A percentile compares a stretch with the other conserved stretches of the same genome.
Evolutionary conservation across 2,113 vertebrate species (phyloP).

Genomic region (Alethe diademata): DNA sequence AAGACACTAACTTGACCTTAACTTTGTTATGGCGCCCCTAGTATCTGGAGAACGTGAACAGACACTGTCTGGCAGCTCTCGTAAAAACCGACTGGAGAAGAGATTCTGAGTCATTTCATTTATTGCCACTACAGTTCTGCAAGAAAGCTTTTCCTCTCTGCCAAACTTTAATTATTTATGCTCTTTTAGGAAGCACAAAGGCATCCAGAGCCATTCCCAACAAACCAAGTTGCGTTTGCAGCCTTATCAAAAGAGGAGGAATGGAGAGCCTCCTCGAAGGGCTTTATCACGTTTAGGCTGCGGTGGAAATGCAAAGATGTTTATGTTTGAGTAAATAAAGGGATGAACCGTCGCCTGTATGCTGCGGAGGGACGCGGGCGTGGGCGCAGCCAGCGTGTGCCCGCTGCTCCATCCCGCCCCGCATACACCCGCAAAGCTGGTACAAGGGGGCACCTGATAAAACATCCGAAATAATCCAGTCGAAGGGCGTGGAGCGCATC

Average conservation of each 20-base stretch:
- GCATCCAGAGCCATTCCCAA: slow-evolving; percentile 71
- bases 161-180: slow-evolving; percentile 87
- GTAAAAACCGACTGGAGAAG: slow-evolving; percentile 86
- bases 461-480: not conserved
- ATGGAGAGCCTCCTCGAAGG: not conserved
- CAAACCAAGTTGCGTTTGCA: slow-evolving; percentile 45
- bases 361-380: not conserved
- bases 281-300: slow-evolving; percentile 44
- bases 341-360: not conserved
- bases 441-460: not conserved
- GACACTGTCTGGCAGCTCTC: slow-evolving; percentile 85
- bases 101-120: slow-evolving; percentile 87
- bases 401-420: not conserved
- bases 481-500: not conserved
- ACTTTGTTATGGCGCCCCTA: slow-evolving; percentile 95
- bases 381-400: not conserved
- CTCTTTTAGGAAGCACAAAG: slow-evolving; percentile 80
- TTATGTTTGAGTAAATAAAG: slow-evolving; percentile 31
- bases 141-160: slow-evolving; percentile 83
- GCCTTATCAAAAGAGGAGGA: slow-evolving; percentile 52
- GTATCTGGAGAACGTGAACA: slow-evolving; percentile 84
- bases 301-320: slow-evolving; percentile 33
- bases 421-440: not conserved
- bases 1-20: slow-evolving; percentile 99
- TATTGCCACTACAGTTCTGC: slow-evolving; percentile 86